Conservation (phyloP, 2,797 vertebrate genomes). For the Peromyscus nudipes region DNA sequence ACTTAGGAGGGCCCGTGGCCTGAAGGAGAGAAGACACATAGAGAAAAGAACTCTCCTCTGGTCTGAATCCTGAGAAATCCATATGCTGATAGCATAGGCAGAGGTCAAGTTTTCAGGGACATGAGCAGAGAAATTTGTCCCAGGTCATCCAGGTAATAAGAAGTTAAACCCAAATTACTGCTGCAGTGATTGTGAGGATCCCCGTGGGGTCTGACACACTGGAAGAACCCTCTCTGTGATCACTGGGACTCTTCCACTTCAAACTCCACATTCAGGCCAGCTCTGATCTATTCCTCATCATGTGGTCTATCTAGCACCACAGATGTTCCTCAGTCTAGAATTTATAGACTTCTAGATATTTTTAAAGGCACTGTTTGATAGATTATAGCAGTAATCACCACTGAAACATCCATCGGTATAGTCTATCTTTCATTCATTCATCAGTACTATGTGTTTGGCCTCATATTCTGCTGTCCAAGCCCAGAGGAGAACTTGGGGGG, state of each 20-base stretch:
- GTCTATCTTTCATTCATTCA: background rate
- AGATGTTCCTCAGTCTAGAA: background rate
- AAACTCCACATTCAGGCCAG: background rate
- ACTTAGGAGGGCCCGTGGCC: background rate
- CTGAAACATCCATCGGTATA: background rate
- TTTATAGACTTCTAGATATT: background rate
- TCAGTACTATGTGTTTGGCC: background rate
- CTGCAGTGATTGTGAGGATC: background rate
- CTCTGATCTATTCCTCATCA: background rate
- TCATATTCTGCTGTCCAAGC: background rate
- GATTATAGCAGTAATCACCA: background rate
- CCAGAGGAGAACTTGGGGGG: background rate
- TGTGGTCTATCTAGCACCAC: background rate
- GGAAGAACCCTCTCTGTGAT: background rate
- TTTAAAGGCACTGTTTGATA: background rate
- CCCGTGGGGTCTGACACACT: accelerated
- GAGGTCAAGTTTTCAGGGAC: background rate
- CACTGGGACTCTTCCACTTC: background rate
- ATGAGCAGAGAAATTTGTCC: background rate
- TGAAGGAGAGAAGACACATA: background rate
- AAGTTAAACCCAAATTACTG: background rate
- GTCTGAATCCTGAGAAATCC: background rate
- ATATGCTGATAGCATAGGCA: background rate
- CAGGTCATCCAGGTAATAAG: background rate
- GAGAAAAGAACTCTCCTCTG: background rate